These are phyloP conservation scores for Aurelia coerulea DNA, from an alignment of 30 jellyfish, hydroid and myxozoan species.

Conservation along the genomic window DNA sequence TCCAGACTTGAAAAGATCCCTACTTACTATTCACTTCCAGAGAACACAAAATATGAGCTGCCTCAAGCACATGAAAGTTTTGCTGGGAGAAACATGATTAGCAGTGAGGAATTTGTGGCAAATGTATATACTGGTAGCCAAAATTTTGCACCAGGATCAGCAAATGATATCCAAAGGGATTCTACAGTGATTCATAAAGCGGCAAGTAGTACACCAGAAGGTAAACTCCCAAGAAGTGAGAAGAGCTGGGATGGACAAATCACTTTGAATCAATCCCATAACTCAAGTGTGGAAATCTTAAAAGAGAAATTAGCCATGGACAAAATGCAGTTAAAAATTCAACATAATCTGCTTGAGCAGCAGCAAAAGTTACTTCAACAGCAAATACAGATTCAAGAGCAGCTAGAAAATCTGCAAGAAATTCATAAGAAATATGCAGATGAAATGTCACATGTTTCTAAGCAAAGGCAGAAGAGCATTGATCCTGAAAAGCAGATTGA, in stretches of 20 bases:
- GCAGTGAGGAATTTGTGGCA: not conserved
- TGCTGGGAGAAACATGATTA: too few relatives aligned
- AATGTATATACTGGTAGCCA: too few relatives aligned
- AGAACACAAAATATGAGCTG: not conserved
- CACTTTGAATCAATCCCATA: too few relatives aligned
- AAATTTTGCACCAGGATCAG: too few relatives aligned
- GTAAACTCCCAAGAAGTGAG: too few relatives aligned
- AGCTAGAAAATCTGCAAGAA: conserved; percentile 47
- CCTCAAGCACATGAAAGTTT: not conserved
- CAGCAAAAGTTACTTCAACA: conserved; percentile 57
- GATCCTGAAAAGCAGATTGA: too few relatives aligned
- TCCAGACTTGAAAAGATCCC: conserved; percentile 11
- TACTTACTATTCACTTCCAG: conserved; percentile 18
- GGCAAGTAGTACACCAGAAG: too few relatives aligned
- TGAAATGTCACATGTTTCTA: conserved; percentile 17
- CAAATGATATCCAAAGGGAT: too few relatives aligned
- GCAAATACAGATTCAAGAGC: conserved; percentile 66
- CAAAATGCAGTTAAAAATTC: not conserved
- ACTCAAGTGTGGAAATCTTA: not conserved
- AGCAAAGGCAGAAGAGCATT: not conserved
- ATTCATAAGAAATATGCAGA: conserved; percentile 40
- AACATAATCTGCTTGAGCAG: conserved; percentile 42
- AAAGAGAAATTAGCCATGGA: not conserved
- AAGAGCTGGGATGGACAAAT: too few relatives aligned
- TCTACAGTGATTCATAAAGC: too few relatives aligned